Base-by-base conservation (phyloP, 1,140 invertebrate species). In the Lethocerus indicus region DNA sequence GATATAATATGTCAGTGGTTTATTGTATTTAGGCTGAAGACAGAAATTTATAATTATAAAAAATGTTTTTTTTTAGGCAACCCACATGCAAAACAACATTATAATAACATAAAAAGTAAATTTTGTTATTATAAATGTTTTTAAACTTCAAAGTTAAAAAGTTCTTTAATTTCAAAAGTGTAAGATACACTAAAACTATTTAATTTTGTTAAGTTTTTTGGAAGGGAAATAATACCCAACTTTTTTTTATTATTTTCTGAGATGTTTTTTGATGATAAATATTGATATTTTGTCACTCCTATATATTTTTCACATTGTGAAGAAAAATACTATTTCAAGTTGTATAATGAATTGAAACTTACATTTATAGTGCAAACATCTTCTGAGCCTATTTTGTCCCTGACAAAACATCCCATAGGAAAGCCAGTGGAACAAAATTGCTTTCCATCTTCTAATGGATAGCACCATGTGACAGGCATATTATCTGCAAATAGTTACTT, bases 391-490 rank as follows among this genome's bases (percentile, higher is more conserved):
- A 69, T 67, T 12, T 70, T 57, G 56, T 75, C 70, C 52, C 73
- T 68, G 29, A 78, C 72, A 65, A 85, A 89, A 64, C 95, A 98
- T n/a, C 95, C 95, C 81, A 98, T 93, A 1, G 92, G 93, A 63
- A 98, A 98, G 27, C 94, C 92, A 49, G 84, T 90, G 39, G 81
- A 87, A 63, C 94, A 98, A 67, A 87, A 83, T 58, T 83, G 76
- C 62, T 77, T 71, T 51, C 71, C 76, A 62, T 79, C 75, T 54
- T 89, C 83, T 20, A 80, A 70, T 50, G 74, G 66, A 64, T 94
- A 97, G 65, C 94, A 98, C 84, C 88, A 97, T 0, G 84, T 88
- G 1, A 88, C 83, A 27, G 93, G 95, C 92, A 98, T 96, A 61
- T 98, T 98, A 67, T 98, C 84, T 72, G 51, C 24, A 55, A 61